Evolutionary conservation across 2,797 vertebrate species (phyloP).

Genomic region (Leptoclinus maculatus): DNA sequence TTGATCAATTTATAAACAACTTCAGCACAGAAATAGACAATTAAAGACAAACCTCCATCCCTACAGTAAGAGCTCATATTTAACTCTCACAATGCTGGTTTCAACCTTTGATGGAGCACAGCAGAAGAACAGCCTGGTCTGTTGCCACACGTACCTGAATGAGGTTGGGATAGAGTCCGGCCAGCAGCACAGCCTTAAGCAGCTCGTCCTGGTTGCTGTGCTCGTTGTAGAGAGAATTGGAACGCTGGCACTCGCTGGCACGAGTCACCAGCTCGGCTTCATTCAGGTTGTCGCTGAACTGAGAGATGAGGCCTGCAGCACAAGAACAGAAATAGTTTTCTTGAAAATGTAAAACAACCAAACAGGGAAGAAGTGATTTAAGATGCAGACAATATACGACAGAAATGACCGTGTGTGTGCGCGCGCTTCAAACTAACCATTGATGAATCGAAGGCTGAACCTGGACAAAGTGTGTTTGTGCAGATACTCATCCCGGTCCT

Average conservation of each 20-base stretch:
- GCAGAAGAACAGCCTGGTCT: background rate
- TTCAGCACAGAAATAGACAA: background rate
- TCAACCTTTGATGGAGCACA: background rate
- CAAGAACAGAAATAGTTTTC: background rate
- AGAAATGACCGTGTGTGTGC: background rate
- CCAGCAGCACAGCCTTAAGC: slow-evolving; percentile 93
- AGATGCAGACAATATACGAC: background rate
- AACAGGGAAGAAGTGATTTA: background rate
- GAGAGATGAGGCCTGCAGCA: slow-evolving; percentile 90
- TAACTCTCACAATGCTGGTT: background rate
- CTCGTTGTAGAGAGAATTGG: slow-evolving; percentile 87
- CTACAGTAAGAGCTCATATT: background rate
- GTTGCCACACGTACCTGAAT: slow-evolving; percentile 89
- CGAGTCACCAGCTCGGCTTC: slow-evolving; percentile 88
- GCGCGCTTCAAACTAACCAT: slow-evolving; percentile 79
- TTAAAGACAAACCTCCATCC: no score
- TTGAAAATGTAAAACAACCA: no score
- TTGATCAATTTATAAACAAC: background rate
- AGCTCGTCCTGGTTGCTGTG: slow-evolving; percentile 93
- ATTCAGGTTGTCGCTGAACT: slow-evolving; percentile 93
- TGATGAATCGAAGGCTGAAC: slow-evolving; percentile 91
- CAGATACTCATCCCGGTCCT: slow-evolving; percentile 86
- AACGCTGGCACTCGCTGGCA: slow-evolving; percentile 83
- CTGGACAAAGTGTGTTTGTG: slow-evolving; percentile 85
- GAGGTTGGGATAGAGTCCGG: slow-evolving; percentile 96